Evolutionary conservation across 2,113 vertebrate species (phyloP).

Genomic region (Salminus brasiliensis): DNA sequence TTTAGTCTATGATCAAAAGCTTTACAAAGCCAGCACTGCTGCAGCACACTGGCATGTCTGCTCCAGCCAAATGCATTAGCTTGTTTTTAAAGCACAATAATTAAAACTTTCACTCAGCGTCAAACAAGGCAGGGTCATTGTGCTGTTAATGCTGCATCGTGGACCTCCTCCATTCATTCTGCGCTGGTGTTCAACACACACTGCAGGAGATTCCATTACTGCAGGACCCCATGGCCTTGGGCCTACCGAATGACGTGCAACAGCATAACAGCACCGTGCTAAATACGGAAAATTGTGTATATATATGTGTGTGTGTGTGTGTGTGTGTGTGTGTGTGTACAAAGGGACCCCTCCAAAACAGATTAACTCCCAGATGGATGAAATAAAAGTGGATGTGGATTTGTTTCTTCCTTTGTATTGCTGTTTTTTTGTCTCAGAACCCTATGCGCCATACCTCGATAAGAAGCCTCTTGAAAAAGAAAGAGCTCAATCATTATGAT

Average conservation of each 20-base stretch:
- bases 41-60: too few relatives aligned
- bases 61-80: slow-evolving; percentile 1
- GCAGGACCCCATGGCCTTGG: slow-evolving; percentile 13
- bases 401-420: slow-evolving; percentile 26
- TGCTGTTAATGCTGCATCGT: not conserved
- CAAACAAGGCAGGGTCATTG: slow-evolving; percentile 14
- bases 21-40: not conserved
- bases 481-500: slow-evolving; percentile 16
- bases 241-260: slow-evolving; percentile 16
- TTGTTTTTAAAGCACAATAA: slow-evolving; percentile 22
- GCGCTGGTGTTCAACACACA: slow-evolving; percentile 11
- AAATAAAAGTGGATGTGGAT: slow-evolving; percentile 34
- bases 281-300: too few relatives aligned
- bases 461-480: slow-evolving; percentile 16
- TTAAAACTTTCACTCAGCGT: slow-evolving; percentile 7
- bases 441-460: not conserved
- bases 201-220: slow-evolving; percentile 43
- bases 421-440: slow-evolving; percentile 15
- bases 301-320: too few relatives aligned
- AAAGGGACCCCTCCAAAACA: slow-evolving; percentile 24
- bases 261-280: slow-evolving; percentile 15
- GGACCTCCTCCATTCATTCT: not conserved
- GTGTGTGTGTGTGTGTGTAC: too few relatives aligned
- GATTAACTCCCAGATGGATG: slow-evolving; percentile 2
- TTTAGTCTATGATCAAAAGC: not conserved